Evolutionary conservation across 2,888 invertebrate species (phyloP).

Genomic region (Tenthredo livida): DNA sequence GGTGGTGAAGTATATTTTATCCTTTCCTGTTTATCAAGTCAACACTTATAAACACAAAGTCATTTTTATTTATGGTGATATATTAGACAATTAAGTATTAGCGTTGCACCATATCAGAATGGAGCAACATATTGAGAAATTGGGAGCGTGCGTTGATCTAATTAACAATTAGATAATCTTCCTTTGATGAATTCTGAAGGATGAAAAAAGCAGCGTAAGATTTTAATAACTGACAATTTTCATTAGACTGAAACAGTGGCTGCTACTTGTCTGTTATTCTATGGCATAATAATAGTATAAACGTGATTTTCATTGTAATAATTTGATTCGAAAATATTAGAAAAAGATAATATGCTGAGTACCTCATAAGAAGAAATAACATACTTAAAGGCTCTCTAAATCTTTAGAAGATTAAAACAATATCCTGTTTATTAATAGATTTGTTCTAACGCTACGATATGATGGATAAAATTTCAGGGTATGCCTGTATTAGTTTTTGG

Average conservation of each 20-base stretch:
- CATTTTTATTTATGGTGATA: slow-evolving; percentile 50
- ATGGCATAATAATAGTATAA: slow-evolving; percentile 1
- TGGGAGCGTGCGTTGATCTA: slow-evolving; percentile 4
- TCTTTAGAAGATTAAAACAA: background rate
- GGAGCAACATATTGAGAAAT: slow-evolving; percentile 31
- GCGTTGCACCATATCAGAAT: slow-evolving; percentile 18
- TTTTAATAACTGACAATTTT: slow-evolving; percentile 22
- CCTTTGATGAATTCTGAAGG: background rate
- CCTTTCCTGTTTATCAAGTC: slow-evolving; percentile 47
- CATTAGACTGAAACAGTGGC: slow-evolving; percentile 3
- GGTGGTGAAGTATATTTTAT: slow-evolving; percentile 38
- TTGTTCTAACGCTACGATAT: slow-evolving; percentile 11
- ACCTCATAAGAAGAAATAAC: slow-evolving; percentile 16
- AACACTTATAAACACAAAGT: slow-evolving; percentile 49
- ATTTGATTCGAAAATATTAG: background rate
- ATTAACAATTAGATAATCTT: slow-evolving; percentile 20
- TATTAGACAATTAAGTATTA: slow-evolving; percentile 50
- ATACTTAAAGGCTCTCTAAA: slow-evolving; percentile 21
- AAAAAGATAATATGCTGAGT: background rate
- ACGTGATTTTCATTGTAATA: background rate
- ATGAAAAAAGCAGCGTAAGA: background rate
- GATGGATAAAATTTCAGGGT: slow-evolving; percentile 9
- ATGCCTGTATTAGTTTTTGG: slow-evolving; percentile 14
- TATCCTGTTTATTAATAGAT: slow-evolving; percentile 7
- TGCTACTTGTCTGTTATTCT: slow-evolving; percentile 12